A percentile compares a stretch with the other conserved stretches of the same genome.
These are phyloP conservation scores for Thrips palmi DNA, from an alignment of 1,140 invertebrate species.

Conservation along the genomic window DNA sequence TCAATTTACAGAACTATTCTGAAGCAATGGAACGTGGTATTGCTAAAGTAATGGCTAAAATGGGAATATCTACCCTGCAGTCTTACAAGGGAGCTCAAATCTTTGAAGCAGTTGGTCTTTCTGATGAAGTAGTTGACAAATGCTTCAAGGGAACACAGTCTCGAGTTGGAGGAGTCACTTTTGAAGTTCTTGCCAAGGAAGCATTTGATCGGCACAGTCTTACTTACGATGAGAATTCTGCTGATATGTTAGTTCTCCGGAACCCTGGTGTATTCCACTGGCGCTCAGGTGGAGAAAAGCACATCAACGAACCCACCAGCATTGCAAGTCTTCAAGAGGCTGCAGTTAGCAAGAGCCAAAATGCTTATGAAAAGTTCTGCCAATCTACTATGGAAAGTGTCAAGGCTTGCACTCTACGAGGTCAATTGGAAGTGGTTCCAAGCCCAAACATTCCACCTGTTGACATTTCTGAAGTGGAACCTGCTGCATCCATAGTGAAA, in stretches of 20 bases:
- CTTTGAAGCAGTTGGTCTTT: constrained; percentile 93
- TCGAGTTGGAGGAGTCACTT: constrained; percentile 81
- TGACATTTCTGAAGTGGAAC: constrained; percentile 73
- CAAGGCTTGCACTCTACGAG: constrained; percentile 72
- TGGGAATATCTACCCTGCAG: constrained; percentile 97
- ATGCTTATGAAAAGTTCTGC: constrained; percentile 74
- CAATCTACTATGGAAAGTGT: constrained; percentile 78
- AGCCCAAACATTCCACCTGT: constrained; percentile 57
- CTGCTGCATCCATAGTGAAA: constrained; percentile 89
- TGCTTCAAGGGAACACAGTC: constrained; percentile 94
- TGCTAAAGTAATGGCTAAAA: constrained; percentile 95
- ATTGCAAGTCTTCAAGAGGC: constrained; percentile 87
- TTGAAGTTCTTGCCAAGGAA: constrained; percentile 79
- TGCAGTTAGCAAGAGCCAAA: constrained; percentile 55
- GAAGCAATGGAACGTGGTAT: constrained; percentile 61
- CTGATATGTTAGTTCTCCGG: constrained; percentile 64
- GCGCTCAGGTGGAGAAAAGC: constrained; percentile 92
- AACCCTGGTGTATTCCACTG: constrained; percentile 94
- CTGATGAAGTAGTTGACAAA: constrained; percentile 80
- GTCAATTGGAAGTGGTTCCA: constrained; percentile 73
- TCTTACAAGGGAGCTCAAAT: constrained; percentile 99
- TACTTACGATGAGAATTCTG: constrained; percentile 47
- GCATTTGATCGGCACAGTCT: constrained; percentile 65
- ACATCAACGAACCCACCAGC: constrained; percentile 89
- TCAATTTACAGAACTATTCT: constrained; percentile 36